Evolutionary conservation across 2,797 vertebrate genomes (phyloP).

Genomic region (Eulemur rubriventer): DNA sequence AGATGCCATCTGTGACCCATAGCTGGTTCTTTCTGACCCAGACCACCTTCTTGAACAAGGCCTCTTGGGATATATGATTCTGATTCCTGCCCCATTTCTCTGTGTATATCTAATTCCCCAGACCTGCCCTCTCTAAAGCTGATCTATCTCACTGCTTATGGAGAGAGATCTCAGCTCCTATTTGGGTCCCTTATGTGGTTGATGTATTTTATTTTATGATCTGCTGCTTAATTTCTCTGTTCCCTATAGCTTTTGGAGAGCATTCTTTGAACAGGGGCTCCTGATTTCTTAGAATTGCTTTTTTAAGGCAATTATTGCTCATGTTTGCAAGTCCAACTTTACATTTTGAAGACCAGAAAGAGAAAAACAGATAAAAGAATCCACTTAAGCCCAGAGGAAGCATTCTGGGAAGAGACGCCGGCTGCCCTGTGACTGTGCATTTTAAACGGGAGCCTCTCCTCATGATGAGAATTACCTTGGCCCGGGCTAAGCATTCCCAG

Average conservation of each 20-base stretch:
- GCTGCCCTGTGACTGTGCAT: conserved; percentile 69
- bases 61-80: background rate
- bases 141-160: background rate
- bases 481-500: conserved; percentile 54
- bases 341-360: background rate
- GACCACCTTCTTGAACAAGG: background rate
- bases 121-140: background rate
- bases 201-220: background rate
- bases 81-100: background rate
- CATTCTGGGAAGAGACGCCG: conserved; percentile 38
- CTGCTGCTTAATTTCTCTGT: background rate
- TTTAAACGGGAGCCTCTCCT: conserved; percentile 63
- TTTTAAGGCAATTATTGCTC: conserved; percentile 51
- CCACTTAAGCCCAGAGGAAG: conserved; percentile 57
- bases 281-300: conserved; percentile 26
- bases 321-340: conserved; percentile 57
- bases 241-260: background rate
- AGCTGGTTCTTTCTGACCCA: background rate
- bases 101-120: background rate
- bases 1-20: background rate
- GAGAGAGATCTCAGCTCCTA: background rate
- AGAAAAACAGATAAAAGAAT: conserved; percentile 43
- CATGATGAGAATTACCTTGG: conserved; percentile 72
- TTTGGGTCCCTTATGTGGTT: background rate
- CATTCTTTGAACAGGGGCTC: conserved; percentile 31